A percentile compares a stretch with the other conserved stretches of the same genome.
Evolutionary conservation across 1,140 invertebrate species (phyloP).

Genomic region (Bombus polaris): DNA sequence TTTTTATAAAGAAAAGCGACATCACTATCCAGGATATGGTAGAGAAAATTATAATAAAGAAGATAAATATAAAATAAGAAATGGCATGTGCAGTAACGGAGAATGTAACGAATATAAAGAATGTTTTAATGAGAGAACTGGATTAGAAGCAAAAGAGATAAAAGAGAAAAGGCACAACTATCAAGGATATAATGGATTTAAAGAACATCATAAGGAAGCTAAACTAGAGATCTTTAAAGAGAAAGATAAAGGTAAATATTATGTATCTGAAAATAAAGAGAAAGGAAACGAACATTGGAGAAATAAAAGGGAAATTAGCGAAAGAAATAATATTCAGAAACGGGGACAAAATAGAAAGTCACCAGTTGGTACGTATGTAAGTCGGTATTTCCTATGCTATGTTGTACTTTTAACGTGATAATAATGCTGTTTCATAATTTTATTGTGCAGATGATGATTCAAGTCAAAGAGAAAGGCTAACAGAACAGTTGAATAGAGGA

Average conservation of each 20-base stretch:
- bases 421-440: conserved; percentile 4
- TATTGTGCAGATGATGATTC: conserved; percentile 81
- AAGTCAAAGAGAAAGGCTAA: conserved; percentile 90
- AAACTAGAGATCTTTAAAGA: conserved; percentile 61
- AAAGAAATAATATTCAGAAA: conserved; percentile 56
- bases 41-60: conserved; percentile 60
- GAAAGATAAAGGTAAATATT: conserved; percentile 66
- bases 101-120: conserved; percentile 52
- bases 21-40: conserved; percentile 53
- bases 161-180: conserved; percentile 60
- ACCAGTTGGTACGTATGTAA: conserved; percentile 65
- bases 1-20: conserved; percentile 58
- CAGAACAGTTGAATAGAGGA: conserved; percentile 90
- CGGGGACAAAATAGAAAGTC: conserved; percentile 67
- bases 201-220: conserved; percentile 63
- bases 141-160: conserved; percentile 45
- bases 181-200: conserved; percentile 51
- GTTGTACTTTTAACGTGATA: too few species aligned
- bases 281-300: conserved; percentile 74
- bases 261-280: conserved; percentile 56
- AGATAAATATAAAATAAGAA: conserved; percentile 60
- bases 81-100: conserved; percentile 50
- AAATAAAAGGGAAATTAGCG: conserved; percentile 55
- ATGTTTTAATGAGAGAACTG: conserved; percentile 58
- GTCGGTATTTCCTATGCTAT: background rate